Evolutionary conservation across 2,113 vertebrate genomes (phyloP), one percentile per base, ranked within the genome.

Genomic region (Halcyon malimbica): DNA sequence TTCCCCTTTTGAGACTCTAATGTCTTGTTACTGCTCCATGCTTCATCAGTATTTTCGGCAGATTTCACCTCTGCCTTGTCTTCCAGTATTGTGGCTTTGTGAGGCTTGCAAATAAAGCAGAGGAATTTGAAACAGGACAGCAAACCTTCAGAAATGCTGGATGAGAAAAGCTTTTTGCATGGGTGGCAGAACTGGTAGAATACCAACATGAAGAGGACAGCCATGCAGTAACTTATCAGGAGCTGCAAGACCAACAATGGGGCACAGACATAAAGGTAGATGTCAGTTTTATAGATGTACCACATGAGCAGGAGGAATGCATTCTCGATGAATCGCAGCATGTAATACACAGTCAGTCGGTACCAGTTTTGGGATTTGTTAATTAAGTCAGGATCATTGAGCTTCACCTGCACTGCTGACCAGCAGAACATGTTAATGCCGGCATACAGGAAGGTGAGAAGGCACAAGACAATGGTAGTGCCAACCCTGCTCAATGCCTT

Each of bases 391-490:
- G 99, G 98, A 97, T 98, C 99, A 19, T 95, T 98, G 77, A 99
- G 98, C 92, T 99, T 98, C 83, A 99, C 98, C 90, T 99, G 99
- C 60, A 99, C 99, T 1, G 99, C 99, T 0, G 99, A 99, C 99
- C 99, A 99, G 98, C 99, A 99, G 98, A 99, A 99, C 98, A 99
- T 99, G 95, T 99, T 99, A 97, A 99, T 99, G 77, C 99, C 99
- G 0, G 99, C 99, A 14, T 99, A 99, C 44, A 99, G 98, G 76
- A 99, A 99, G 8, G 99, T 99, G 80, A 99, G 98, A 84, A 99
- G 97, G 97, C 99, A 98, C 24, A 99, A 98, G 48, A 99, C 99
- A 0, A 99, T 98, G 88, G 99, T 98, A 39, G 99, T 99, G 41
- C 99, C 99, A 13, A 99, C 97, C 37, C 98, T 97, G 68, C 97